These are phyloP conservation scores for Busseola fusca DNA, from an alignment of 2,888 invertebrate genomes.

Conservation along the genomic window DNA sequence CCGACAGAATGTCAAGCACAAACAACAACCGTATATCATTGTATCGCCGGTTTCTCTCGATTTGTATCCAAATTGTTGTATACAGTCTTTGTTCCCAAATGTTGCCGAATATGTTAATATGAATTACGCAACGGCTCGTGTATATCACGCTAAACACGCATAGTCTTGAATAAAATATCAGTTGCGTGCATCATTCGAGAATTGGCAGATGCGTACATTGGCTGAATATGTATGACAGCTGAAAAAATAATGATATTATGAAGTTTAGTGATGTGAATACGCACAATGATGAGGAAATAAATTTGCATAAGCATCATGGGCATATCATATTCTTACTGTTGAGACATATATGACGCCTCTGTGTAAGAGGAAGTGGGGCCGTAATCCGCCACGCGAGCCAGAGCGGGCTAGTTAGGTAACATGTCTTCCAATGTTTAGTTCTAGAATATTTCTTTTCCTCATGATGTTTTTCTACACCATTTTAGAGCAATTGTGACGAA, in stretches of 20 bases:
- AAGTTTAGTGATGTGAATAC: slow-evolving; percentile 15
- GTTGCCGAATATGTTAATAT: slow-evolving; percentile 62
- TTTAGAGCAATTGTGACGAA: too few species aligned
- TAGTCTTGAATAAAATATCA: slow-evolving; percentile 72
- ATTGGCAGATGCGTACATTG: slow-evolving; percentile 43
- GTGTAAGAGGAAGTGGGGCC: too few species aligned
- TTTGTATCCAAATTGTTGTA: slow-evolving; percentile 58
- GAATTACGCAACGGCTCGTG: slow-evolving; percentile 52
- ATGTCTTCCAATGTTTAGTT: too few species aligned
- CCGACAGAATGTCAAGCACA: slow-evolving; percentile 24
- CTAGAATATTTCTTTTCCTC: too few species aligned
- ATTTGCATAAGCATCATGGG: too few species aligned
- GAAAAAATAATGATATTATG: slow-evolving; percentile 30
- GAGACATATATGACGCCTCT: too few species aligned
- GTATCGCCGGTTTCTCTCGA: slow-evolving; percentile 38
- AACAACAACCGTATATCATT: slow-evolving; percentile 38
- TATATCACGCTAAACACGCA: slow-evolving; percentile 67
- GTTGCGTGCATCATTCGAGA: slow-evolving; percentile 57
- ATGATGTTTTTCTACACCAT: too few species aligned
- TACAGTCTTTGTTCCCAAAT: slow-evolving; percentile 54
- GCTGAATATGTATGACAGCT: slow-evolving; percentile 53
- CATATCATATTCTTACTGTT: too few species aligned
- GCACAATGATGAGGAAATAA: neutral
- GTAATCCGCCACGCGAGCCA: too few species aligned
- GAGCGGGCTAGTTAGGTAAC: too few species aligned